phyloP scores from a whole-genome alignment of 2,113 vertebrate species.

The Conger conger region DNA sequence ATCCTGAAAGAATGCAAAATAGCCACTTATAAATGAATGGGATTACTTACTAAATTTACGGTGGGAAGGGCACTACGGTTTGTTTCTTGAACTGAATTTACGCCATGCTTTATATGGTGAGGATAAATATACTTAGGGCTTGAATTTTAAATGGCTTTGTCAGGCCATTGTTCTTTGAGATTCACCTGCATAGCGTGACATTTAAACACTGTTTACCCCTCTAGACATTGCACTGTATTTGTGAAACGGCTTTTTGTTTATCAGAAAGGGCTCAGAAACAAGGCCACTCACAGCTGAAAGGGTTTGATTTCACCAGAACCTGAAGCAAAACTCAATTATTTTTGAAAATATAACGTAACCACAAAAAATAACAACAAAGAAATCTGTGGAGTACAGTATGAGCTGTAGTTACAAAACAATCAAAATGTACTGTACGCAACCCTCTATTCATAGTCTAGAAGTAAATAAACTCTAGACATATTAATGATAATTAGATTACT shows the following conservation, averaged over 20 bases:
- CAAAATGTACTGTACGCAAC: not conserved
- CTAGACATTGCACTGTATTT: not conserved
- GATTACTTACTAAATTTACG: not conserved
- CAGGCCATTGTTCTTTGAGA: not conserved
- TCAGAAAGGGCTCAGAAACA: not conserved
- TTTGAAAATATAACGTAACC: not conserved
- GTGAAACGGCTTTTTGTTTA: not conserved
- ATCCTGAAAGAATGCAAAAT: not conserved
- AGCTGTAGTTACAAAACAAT: too few relatives aligned
- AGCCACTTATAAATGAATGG: not conserved
- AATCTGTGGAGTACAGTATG: too few relatives aligned
- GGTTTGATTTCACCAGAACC: not conserved
- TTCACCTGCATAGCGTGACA: not conserved
- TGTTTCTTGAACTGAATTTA: not conserved
- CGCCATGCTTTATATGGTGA: not conserved
- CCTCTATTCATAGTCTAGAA: too few relatives aligned
- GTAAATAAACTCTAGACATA: too few relatives aligned
- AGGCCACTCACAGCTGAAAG: constrained; percentile 2
- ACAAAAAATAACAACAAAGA: not conserved
- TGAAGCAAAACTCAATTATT: not conserved
- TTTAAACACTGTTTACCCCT: constrained; percentile 12
- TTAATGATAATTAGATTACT: too few relatives aligned
- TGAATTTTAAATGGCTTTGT: not conserved
- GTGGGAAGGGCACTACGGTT: not conserved
- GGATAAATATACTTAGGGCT: not conserved